These are phyloP conservation scores for Littorina saxatilis DNA, from an alignment of 1,140 invertebrate genomes.

Conservation along the genomic window DNA sequence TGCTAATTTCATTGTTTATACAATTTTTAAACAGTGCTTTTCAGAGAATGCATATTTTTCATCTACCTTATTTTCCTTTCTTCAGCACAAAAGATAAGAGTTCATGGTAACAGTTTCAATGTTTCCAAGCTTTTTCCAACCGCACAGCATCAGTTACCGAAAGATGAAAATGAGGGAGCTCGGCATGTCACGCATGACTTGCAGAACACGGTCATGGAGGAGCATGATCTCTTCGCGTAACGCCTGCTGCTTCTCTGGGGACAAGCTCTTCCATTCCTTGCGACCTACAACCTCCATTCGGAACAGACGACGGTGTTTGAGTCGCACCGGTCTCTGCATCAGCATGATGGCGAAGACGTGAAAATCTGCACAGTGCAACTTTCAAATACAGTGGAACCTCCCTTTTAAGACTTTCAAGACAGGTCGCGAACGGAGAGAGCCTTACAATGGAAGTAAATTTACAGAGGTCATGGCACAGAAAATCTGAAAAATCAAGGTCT, in stretches of 20 bases:
- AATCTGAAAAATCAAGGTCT: too few relatives aligned
- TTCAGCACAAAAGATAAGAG: neutral
- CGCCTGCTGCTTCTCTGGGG: constrained; percentile 64
- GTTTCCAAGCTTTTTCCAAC: neutral
- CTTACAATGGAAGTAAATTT: too few relatives aligned
- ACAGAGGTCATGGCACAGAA: too few relatives aligned
- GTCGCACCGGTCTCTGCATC: constrained; percentile 59
- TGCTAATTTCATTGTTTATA: too few relatives aligned
- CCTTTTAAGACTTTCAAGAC: too few relatives aligned
- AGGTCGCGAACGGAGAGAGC: too few relatives aligned
- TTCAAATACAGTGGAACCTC: too few relatives aligned
- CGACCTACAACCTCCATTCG: constrained; percentile 64
- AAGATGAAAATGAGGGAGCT: constrained; percentile 76
- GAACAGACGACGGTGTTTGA: constrained; percentile 55
- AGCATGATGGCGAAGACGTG: constrained; percentile 64
- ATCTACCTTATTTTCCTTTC: constrained; percentile 27
- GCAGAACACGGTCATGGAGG: constrained; percentile 73
- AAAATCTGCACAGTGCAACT: constrained; percentile 55
- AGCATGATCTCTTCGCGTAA: constrained; percentile 71
- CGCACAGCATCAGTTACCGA: constrained; percentile 69
- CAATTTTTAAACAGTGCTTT: too few relatives aligned
- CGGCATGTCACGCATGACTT: constrained; percentile 75
- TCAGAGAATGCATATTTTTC: too few relatives aligned
- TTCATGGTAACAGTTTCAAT: too few relatives aligned
- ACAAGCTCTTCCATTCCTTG: constrained; percentile 71